phyloP scores from a whole-genome alignment of 2,113 vertebrate genomes.

The Todiramphus saurophagus region DNA sequence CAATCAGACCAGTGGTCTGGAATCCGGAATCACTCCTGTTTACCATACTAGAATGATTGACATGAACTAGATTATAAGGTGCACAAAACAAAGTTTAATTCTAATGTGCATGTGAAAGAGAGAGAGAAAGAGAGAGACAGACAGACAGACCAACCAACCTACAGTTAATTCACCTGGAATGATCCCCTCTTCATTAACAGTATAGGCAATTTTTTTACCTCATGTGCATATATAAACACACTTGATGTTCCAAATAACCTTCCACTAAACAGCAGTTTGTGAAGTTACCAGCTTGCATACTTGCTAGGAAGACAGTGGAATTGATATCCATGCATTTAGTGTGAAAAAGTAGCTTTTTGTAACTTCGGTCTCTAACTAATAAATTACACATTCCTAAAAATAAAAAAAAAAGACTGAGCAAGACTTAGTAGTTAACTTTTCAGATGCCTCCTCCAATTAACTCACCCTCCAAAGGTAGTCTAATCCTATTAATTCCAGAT shows the following conservation, averaged over 20 bases:
- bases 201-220: background rate
- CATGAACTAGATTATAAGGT: background rate
- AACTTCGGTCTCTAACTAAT: background rate
- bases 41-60: background rate
- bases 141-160: background rate
- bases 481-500: conserved; percentile 97
- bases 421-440: background rate
- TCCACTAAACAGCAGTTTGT: background rate
- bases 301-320: background rate
- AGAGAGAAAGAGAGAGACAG: background rate
- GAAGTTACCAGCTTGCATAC: background rate
- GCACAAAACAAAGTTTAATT: background rate
- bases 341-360: background rate
- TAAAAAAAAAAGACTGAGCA: background rate
- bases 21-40: background rate
- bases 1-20: background rate
- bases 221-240: background rate
- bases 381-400: background rate
- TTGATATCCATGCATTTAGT: background rate
- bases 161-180: background rate
- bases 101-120: background rate
- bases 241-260: background rate
- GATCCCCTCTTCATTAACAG: background rate
- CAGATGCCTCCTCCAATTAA: conserved; percentile 25
- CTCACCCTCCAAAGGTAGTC: conserved; percentile 99